These are phyloP conservation scores for Macrosoma leucophasiata DNA, from an alignment of 2,888 invertebrate genomes.

Conservation along the genomic window DNA sequence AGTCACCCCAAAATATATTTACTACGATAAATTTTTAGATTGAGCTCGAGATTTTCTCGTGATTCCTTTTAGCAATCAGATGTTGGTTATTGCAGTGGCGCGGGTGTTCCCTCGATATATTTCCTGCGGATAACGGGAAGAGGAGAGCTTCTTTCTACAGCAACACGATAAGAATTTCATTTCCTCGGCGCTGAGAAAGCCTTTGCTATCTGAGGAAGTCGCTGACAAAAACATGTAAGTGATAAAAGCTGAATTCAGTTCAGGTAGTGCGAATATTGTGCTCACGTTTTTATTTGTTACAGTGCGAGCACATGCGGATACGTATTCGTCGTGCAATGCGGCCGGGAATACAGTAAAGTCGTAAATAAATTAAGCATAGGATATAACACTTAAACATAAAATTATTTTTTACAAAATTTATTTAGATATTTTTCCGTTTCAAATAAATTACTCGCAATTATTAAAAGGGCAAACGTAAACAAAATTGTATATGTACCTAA, in stretches of 20 bases:
- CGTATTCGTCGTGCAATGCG: no score
- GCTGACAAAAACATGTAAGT: slow-evolving; percentile 70
- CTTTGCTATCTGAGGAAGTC: slow-evolving; percentile 67
- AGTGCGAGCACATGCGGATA: no score
- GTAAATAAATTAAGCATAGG: no score
- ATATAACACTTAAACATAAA: no score
- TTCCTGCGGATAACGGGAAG: slow-evolving; percentile 70
- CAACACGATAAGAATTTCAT: slow-evolving; percentile 76
- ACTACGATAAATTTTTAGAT: slow-evolving; percentile 42
- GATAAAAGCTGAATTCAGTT: slow-evolving; percentile 66
- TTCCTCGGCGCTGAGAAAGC: slow-evolving; percentile 65
- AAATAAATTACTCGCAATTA: no score
- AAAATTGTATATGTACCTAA: no score
- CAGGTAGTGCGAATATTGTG: slow-evolving; percentile 46
- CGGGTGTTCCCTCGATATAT: slow-evolving; percentile 56
- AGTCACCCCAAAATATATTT: slow-evolving; percentile 31
- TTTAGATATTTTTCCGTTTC: no score
- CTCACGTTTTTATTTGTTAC: slow-evolving; percentile 34
- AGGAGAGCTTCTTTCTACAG: slow-evolving; percentile 62
- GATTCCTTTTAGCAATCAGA: slow-evolving; percentile 64
- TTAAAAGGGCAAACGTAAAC: no score
- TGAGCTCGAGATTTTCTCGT: slow-evolving; percentile 42
- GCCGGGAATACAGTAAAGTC: no score
- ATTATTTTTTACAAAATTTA: no score
- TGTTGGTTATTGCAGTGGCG: slow-evolving; percentile 54